These are phyloP conservation scores for Chionomys nivalis DNA, from an alignment of 2,113 vertebrate species.

Conservation along the genomic window DNA sequence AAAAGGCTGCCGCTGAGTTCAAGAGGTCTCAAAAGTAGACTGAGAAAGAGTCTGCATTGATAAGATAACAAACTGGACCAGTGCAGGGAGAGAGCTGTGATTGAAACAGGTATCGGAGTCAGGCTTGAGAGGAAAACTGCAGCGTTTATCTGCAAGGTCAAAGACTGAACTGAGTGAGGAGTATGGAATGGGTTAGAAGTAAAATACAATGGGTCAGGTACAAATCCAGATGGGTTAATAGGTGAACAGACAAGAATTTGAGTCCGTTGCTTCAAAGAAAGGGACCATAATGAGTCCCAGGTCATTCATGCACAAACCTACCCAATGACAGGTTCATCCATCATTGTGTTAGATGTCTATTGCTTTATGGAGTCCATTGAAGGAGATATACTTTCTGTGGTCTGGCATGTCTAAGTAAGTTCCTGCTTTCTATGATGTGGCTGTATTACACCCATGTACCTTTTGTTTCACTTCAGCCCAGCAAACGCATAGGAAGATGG, in stretches of 20 bases:
- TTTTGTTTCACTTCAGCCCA: background rate
- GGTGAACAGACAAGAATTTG: background rate
- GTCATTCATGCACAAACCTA: background rate
- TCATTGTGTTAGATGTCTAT: background rate
- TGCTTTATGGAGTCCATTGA: background rate
- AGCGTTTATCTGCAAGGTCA: background rate
- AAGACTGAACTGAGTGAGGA: too few relatives aligned
- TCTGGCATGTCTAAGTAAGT: background rate
- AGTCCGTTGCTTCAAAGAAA: background rate
- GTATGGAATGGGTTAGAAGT: background rate
- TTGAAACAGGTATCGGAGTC: background rate
- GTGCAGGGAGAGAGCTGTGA: background rate
- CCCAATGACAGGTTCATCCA: background rate
- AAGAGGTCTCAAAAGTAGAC: background rate
- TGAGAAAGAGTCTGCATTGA: background rate
- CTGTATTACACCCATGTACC: too few relatives aligned
- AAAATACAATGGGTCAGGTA: too few relatives aligned
- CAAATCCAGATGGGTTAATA: background rate
- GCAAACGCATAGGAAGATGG: background rate
- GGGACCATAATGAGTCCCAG: background rate
- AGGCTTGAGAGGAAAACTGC: background rate
- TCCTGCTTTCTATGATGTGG: background rate
- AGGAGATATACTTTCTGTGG: background rate
- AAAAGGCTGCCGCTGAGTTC: background rate
- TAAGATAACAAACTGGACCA: background rate